Evolutionary conservation across 2,113 vertebrate species (phyloP).

Genomic region (Laticauda colubrina): DNA sequence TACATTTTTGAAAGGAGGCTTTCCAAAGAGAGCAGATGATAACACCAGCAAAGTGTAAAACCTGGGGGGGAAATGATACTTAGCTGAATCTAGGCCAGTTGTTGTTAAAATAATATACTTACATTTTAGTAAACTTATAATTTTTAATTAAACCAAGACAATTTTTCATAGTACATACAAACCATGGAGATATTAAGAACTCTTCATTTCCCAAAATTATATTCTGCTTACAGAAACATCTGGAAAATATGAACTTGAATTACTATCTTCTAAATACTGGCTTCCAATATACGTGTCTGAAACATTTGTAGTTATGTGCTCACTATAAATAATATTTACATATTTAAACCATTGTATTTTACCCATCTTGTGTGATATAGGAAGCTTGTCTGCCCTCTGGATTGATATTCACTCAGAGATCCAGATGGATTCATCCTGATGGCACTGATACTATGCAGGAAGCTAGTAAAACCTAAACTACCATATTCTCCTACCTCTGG

Average conservation of each 20-base stretch:
- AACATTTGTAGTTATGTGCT: background rate
- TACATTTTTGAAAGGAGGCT: conserved; percentile 95
- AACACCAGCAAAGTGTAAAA: conserved; percentile 96
- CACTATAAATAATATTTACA: background rate
- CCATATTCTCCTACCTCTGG: background rate
- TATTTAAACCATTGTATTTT: background rate
- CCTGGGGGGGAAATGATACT: conserved; percentile 67
- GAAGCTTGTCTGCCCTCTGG: background rate
- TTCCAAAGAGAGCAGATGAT: conserved; percentile 93
- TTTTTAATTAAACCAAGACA: background rate
- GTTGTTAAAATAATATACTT: background rate
- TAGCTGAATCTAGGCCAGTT: background rate
- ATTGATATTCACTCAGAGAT: background rate
- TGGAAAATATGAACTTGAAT: background rate
- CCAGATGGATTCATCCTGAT: background rate
- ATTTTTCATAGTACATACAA: background rate
- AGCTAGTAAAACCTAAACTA: background rate
- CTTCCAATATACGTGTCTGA: background rate
- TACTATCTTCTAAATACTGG: conserved; percentile 17
- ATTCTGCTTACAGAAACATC: background rate
- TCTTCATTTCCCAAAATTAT: background rate
- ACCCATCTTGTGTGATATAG: background rate
- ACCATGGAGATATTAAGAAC: accelerated
- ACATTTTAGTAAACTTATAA: background rate
- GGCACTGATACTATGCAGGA: background rate